These are phyloP conservation scores for Rostratula benghalensis DNA, from an alignment of 2,113 vertebrate genomes.

Conservation along the genomic window DNA sequence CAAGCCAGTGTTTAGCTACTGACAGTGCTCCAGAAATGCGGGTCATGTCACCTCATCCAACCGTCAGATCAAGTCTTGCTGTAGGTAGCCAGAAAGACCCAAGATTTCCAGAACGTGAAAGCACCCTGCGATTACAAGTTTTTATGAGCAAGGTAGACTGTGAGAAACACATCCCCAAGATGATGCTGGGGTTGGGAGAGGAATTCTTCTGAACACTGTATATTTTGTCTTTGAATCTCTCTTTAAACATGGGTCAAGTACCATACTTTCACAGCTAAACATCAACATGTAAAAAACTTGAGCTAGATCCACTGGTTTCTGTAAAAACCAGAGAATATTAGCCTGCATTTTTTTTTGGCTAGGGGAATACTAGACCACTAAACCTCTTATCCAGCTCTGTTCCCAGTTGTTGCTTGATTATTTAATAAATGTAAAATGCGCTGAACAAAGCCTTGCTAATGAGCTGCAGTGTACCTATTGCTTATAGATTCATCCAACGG, in stretches of 20 bases:
- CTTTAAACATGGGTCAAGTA: neutral
- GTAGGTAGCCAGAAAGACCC: neutral
- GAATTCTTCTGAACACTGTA: neutral
- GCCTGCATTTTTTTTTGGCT: neutral
- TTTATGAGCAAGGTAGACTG: neutral
- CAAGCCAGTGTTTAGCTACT: neutral
- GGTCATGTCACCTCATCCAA: fast-evolving
- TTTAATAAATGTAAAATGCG: slow-evolving; percentile 17
- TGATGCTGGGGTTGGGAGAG: fast-evolving
- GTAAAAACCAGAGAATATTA: neutral
- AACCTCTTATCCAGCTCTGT: neutral
- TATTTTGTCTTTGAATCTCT: neutral
- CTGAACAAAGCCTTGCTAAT: slow-evolving; percentile 39
- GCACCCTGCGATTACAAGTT: neutral
- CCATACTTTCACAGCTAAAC: neutral
- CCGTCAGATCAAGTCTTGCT: neutral
- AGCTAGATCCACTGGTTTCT: neutral
- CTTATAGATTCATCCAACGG: neutral
- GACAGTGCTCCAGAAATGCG: neutral
- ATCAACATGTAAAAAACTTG: neutral
- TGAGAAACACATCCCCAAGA: neutral
- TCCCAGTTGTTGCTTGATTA: neutral
- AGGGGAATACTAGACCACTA: neutral
- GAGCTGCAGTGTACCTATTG: slow-evolving; percentile 9
- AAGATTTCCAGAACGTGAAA: neutral